Evolutionary conservation across 2,113 vertebrate species (phyloP), one percentile per base, ranked within the genome.

Genomic region (Hippocampus abdominalis): DNA sequence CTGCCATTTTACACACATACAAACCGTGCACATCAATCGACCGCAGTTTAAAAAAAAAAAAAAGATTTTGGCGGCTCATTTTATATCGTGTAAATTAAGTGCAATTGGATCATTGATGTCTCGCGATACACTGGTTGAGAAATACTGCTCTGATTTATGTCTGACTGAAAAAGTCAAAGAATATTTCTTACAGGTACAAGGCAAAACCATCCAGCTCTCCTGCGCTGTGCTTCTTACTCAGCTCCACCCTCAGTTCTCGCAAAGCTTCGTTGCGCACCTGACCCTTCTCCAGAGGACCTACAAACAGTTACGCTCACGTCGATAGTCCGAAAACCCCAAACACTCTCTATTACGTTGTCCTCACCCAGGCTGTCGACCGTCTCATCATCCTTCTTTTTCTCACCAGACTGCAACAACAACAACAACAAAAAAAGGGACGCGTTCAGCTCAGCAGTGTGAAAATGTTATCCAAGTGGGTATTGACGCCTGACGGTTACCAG

Each of bases 351-450:
- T 1, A 40, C 51, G 46, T 2, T 20, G 20, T 59, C 25, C 95
- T 94, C 90, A 99, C 97, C 97, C 74, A 98, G 89, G 81, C 96
- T 99, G 91, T 99, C 97, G 25, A 99, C 96, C 1, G 96, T 98
- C 85, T 98, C 97, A 68, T 99, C 97, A 51, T 99, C 97, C 61
- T 99, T 99, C 90, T 98, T 99, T 87, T 98, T 99, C 84, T 99
- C 97, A 12, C 97, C 97, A 7, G 97, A 98, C 97, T 99, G 75
- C 49, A 73, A 82, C 89, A 68, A 88, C 78, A 71, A 13, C 68
- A 13, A 42, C 60, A 74, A 57, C 74, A 0, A n/a, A 29, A 44
- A 32, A 29, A 29, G 29, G 0, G 44, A 74, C 59, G 64, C 56
- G 18, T 59, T 16, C 11, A 20, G 49, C 72, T n/a, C 39, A 46